Conservation (phyloP, 2,888 invertebrate genomes). For the Drosophila neutralis region DNA sequence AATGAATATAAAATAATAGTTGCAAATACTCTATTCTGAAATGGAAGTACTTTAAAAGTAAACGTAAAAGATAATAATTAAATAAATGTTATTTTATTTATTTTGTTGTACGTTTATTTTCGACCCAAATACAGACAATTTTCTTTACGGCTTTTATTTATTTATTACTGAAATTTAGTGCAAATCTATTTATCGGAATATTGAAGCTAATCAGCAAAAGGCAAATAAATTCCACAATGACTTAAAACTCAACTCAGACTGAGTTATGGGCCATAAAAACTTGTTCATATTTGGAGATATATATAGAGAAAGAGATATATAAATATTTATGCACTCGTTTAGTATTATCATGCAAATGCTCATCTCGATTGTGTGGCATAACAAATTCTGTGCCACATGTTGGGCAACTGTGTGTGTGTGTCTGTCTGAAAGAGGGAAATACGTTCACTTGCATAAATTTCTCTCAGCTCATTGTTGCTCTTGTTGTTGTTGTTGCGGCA, state of each 20-base stretch:
- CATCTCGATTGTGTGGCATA: conserved; percentile 31
- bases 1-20: too few species aligned
- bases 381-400: conserved; percentile 53
- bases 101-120: not conserved
- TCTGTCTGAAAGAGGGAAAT: conserved; percentile 43
- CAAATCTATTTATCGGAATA: not conserved
- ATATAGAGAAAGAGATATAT: not conserved
- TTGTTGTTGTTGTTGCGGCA: conserved; percentile 34
- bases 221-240: conserved; percentile 2
- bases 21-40: not conserved
- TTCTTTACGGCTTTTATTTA: not conserved
- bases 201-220: not conserved
- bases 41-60: not conserved
- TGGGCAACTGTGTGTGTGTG: conserved; percentile 22
- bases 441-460: conserved; percentile 72
- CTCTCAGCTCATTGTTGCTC: conserved; percentile 39
- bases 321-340: conserved; percentile 37
- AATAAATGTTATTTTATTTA: not conserved
- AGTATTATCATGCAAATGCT: conserved; percentile 28
- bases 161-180: not conserved
- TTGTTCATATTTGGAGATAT: conserved; percentile 13
- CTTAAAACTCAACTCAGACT: conserved; percentile 5
- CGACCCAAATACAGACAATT: not conserved
- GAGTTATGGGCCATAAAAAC: conserved; percentile 15
- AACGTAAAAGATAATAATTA: not conserved